Evolutionary conservation across 2,113 vertebrate species (phyloP), one percentile per base, ranked within the genome.

Genomic region (Eudorcas thomsonii): DNA sequence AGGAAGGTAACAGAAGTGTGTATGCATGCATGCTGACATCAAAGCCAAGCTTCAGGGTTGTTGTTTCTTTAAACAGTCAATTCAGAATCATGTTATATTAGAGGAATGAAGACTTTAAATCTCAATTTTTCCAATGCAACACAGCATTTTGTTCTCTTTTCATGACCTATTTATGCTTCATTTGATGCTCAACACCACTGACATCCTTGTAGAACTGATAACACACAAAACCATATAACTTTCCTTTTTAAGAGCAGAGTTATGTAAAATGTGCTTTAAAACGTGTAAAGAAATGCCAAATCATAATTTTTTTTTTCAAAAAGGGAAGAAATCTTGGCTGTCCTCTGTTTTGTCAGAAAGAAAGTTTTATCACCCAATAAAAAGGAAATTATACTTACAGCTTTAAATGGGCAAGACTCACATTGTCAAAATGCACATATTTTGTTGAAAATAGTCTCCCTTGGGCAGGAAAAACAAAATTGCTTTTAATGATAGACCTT

Each of bases 401-500:
- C 90, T 80, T 98, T 96, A 98, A 98, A 98, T 21, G 94, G 57
- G 28, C 43, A 97, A 98, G 77, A 81, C 2, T 30, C 11, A 52
- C 15, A 88, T 39, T 0, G 96, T 86, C 0, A 97, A 98, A 88
- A 93, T 74, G 87, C 52, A 78, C 83, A 92, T 48, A 95, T 83
- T 98, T 98, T 19, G 59, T 94, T 98, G 94, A 95, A 97, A 98
- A 96, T 0, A 83, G 91, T 96, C 85, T 97, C 98, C 80, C 77
- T 83, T 87, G 97, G 25, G 52, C 93, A 98, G 60, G 96, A 80
- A 98, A 97, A 77, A 60, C 77, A 97, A 97, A 97, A 97, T 10
- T 97, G n/a, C 71, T 96, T 98, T 97, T 98, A 98, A 97, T 91
- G 85, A 97, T 50, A 96, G n/a, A 89, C 97, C 57, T 98, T 97